These are phyloP conservation scores for Tortrix viridana DNA, from an alignment of 2,888 invertebrate genomes.

Conservation along the genomic window DNA sequence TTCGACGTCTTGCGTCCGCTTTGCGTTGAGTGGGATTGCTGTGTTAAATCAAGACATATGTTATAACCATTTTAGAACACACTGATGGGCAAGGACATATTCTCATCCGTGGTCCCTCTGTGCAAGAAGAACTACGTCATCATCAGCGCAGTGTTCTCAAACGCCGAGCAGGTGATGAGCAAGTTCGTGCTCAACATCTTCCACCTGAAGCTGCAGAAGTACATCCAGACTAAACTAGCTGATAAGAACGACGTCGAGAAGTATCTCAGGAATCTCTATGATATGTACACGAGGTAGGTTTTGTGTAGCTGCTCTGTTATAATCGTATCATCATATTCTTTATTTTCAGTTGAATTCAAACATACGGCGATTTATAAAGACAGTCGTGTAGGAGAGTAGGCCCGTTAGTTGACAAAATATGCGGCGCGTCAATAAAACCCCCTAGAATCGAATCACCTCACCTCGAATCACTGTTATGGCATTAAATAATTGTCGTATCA, in stretches of 20 bases:
- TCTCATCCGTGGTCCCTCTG: slow-evolving; percentile 94
- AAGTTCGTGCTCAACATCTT: slow-evolving; percentile 98
- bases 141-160: slow-evolving; percentile 95
- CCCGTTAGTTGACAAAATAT: too few relatives aligned
- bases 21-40: too few relatives aligned
- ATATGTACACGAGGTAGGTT: slow-evolving; percentile 92
- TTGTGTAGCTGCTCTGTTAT: slow-evolving; percentile 39
- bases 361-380: too few relatives aligned
- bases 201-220: slow-evolving; percentile 94
- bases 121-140: slow-evolving; percentile 94
- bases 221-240: slow-evolving; percentile 91
- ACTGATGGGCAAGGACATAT: slow-evolving; percentile 94
- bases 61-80: slow-evolving; percentile 86
- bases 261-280: slow-evolving; percentile 94
- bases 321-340: neutral
- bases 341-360: too few relatives aligned
- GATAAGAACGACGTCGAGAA: slow-evolving; percentile 93
- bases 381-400: too few relatives aligned
- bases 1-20: too few relatives aligned
- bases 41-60: too few relatives aligned
- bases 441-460: too few relatives aligned
- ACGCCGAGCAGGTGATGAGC: slow-evolving; percentile 98
- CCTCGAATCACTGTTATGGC: too few relatives aligned
- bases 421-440: too few relatives aligned
- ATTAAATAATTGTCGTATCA: too few relatives aligned